Evolutionary conservation across 2,797 vertebrate species (phyloP).

Genomic region (Gymnothorax javanicus): DNA sequence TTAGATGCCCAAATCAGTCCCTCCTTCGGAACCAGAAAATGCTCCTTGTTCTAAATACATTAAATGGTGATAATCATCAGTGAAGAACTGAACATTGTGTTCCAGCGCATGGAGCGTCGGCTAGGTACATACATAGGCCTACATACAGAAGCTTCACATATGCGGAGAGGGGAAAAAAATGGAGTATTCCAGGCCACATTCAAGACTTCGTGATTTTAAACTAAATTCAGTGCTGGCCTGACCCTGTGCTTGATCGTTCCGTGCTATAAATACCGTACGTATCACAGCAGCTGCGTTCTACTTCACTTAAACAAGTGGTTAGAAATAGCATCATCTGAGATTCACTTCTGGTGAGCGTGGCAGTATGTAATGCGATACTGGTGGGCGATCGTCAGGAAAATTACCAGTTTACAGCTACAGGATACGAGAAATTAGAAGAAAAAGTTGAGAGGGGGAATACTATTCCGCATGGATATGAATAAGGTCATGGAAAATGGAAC

Average conservation of each 20-base stretch:
- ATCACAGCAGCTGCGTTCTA: slow-evolving; percentile 19
- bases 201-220: neutral
- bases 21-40: too few relatives aligned
- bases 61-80: neutral
- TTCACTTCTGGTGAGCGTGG: slow-evolving; percentile 45
- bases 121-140: slow-evolving; percentile 12
- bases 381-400: slow-evolving; percentile 20
- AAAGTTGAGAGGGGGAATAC: neutral
- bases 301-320: slow-evolving; percentile 28
- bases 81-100: slow-evolving; percentile 43
- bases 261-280: slow-evolving; percentile 27
- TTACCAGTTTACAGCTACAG: neutral
- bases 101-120: slow-evolving; percentile 41
- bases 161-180: slow-evolving; percentile 53
- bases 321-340: slow-evolving; percentile 32
- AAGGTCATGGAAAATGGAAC: neutral
- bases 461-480: neutral
- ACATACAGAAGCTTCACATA: slow-evolving; percentile 29
- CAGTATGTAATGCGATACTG: slow-evolving; percentile 62
- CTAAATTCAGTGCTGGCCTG: neutral
- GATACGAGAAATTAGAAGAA: neutral
- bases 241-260: neutral
- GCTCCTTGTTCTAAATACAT: too few relatives aligned
- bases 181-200: neutral
- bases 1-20: too few relatives aligned